These are phyloP conservation scores for Musca domestica DNA, from an alignment of 1,140 invertebrate genomes.

Conservation along the genomic window DNA sequence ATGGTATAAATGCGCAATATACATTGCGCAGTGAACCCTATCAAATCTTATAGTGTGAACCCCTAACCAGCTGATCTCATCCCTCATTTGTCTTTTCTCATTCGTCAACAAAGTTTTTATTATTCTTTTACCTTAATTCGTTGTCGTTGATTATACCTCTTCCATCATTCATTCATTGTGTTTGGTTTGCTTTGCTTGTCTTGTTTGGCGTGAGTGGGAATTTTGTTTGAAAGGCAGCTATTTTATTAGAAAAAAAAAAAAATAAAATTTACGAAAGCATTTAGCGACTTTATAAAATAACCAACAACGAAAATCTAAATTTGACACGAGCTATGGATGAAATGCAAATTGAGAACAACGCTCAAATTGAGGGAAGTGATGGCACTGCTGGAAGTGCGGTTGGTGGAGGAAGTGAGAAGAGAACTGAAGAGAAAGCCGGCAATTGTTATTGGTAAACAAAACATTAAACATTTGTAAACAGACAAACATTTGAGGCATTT, in stretches of 20 bases:
- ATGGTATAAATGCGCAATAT: too few relatives aligned
- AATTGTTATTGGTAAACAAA: slow-evolving; percentile 46
- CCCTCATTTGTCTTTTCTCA: too few relatives aligned
- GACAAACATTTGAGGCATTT: neutral
- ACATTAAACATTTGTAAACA: slow-evolving; percentile 5
- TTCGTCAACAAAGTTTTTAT: too few relatives aligned
- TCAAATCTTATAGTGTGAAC: too few relatives aligned
- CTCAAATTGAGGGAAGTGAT: slow-evolving; percentile 31
- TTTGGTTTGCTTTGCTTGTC: neutral
- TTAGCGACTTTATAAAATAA: neutral
- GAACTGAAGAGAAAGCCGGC: slow-evolving; percentile 29
- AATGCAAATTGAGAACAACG: slow-evolving; percentile 31
- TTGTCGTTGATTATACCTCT: too few relatives aligned
- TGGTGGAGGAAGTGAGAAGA: slow-evolving; percentile 35
- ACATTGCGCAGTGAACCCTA: too few relatives aligned
- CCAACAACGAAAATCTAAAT: too few relatives aligned
- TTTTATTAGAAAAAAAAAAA: neutral
- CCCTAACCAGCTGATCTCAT: too few relatives aligned
- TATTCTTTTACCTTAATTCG: too few relatives aligned
- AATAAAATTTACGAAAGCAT: neutral
- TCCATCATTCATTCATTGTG: neutral
- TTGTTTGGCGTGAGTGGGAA: neutral
- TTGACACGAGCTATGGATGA: slow-evolving; percentile 37
- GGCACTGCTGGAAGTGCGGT: slow-evolving; percentile 36
- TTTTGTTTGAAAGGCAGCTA: neutral